Base-by-base conservation (phyloP, 2,888 invertebrate genomes). In the Protonemura montana region DNA sequence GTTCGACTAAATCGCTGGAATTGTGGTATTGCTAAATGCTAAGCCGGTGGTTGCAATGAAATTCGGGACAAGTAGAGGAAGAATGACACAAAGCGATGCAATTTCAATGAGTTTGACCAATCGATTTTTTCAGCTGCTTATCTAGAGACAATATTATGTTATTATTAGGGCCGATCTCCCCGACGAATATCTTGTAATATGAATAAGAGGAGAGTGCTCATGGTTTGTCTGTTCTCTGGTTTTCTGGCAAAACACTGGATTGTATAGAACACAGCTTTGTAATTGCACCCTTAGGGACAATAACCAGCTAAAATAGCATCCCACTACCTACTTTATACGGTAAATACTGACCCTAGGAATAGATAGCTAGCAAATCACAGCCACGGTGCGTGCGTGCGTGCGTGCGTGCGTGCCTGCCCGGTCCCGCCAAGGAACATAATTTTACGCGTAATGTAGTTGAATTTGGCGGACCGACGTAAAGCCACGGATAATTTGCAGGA, bases 211-310 rank as follows among this genome's bases (percentile, higher is more conserved):
- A 3, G 21, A 59, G 21, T 21, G 59, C 59, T 59, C 59, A 7
- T 59, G 59, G 59, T 13, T 10, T 59, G 59, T 59, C 59, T 59
- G 59, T 59, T 59, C 59, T 81, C 76, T 84, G 76, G 84, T 26
- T 27, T 84, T 13, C 27, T 84, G 16, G 84, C 76, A 84, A 84
- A 84, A 84, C 84, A 42, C 28, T 27, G 84, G 59, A 29, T 28
- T 59, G 76, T 84, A 59, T 28, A 84, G 27, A 59, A 28, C 7
- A 76, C 28, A 13, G 27, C 28, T 59, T 26, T 10, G 76, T 84
- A 84, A 84, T 84, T 28, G 76, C 29, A 84, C 84, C 84, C 84
- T 76, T 28, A 84, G 84, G 84, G 84, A 84, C 84, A 84, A 84
- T 84, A 84, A 84, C 84, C 59, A 27, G 59, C 5, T 84, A 26